phyloP scores from a whole-genome alignment of 1,140 invertebrate species.

The Cydia splendana region DNA sequence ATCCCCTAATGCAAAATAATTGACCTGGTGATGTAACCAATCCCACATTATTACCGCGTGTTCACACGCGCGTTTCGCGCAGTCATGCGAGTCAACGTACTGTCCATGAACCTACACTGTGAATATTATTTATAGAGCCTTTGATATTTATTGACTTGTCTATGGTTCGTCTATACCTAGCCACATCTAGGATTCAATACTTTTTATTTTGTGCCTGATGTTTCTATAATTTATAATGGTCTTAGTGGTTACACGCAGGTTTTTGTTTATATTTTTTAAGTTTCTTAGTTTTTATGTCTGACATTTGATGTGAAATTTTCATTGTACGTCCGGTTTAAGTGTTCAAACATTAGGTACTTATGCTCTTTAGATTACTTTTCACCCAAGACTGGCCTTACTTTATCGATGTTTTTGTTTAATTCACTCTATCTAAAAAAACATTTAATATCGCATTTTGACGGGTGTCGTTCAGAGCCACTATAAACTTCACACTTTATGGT shows the following conservation, averaged over 20 bases:
- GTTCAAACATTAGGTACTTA: neutral
- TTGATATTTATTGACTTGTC: slow-evolving; percentile 17
- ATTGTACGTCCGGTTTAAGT: slow-evolving; percentile 3
- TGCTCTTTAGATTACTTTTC: neutral
- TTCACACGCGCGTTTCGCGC: neutral
- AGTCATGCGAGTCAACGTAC: neutral
- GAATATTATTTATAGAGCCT: slow-evolving; percentile 1
- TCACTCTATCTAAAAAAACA: too few species aligned
- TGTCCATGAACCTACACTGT: neutral
- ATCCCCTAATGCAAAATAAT: too few species aligned
- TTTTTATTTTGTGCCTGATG: neutral
- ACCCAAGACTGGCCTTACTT: neutral
- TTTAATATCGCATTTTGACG: too few species aligned
- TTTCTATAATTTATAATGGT: slow-evolving; percentile 16
- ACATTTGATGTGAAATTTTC: slow-evolving; percentile 4
- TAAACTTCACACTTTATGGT: too few species aligned
- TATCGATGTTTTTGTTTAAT: neutral
- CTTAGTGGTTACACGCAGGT: neutral
- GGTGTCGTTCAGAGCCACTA: too few species aligned
- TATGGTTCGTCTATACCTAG: slow-evolving; percentile 11
- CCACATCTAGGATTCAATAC: slow-evolving; percentile 1
- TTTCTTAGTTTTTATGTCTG: neutral
- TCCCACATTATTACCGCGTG: neutral
- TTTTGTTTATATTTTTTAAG: neutral
- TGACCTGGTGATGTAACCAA: too few species aligned